phyloP scores from a whole-genome alignment of 2,797 vertebrate genomes.

The Cyclura pinguis region DNA sequence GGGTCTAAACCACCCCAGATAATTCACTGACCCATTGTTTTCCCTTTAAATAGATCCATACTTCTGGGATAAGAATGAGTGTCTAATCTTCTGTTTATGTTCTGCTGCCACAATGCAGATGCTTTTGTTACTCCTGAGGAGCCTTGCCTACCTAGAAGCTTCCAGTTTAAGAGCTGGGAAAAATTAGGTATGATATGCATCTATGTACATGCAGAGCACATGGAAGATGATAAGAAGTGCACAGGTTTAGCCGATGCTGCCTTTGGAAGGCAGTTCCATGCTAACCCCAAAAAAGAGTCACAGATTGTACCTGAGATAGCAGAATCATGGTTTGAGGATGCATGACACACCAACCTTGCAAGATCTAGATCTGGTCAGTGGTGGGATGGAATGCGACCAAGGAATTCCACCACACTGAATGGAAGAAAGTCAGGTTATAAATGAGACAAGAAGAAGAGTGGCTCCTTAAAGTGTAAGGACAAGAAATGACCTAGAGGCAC shows the following conservation, averaged over 20 bases:
- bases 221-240: background rate
- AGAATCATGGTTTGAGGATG: background rate
- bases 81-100: background rate
- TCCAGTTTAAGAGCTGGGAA: background rate
- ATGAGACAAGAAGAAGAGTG: background rate
- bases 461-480: background rate
- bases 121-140: background rate
- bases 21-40: background rate
- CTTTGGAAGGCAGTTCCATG: background rate
- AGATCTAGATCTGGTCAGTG: background rate
- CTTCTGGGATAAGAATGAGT: background rate
- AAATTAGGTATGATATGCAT: background rate
- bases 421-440: background rate
- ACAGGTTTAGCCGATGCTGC: background rate
- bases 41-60: background rate
- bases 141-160: background rate
- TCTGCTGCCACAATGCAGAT: background rate
- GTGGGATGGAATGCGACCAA: background rate
- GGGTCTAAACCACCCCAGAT: background rate
- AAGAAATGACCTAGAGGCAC: background rate
- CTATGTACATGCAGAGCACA: background rate
- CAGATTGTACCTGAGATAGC: background rate
- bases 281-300: background rate
- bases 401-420: background rate
- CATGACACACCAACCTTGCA: background rate